Base-by-base conservation (phyloP, 2,797 vertebrate species). In the Fringilla coelebs region DNA sequence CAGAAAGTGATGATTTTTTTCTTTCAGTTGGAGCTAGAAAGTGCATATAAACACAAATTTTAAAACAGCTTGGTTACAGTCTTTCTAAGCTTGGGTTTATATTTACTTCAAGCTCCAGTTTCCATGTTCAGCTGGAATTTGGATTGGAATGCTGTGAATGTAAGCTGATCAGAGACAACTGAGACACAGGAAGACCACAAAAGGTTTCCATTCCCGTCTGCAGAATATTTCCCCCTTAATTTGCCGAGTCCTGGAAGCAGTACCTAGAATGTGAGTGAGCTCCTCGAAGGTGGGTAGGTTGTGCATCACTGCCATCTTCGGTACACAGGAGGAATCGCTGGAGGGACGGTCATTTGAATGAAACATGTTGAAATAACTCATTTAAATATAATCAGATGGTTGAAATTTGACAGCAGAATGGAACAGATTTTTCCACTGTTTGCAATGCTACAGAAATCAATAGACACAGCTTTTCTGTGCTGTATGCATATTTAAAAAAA, bases 331-430 rank as follows among this genome's bases (percentile, higher is more conserved):
- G 68, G 96, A 96, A 98, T 96, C 80, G 89, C 95, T 89, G 66
- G 70, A 29, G 40, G 15, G 80, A 84, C 93, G 95, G 96, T 96
- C 97, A 95, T 85, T 96, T 89, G 77, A 89, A 95, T 41, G 90
- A 94, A 97, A 95, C 86, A 88, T 97, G 93, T 89, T 96, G 96
- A 92, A 97, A 96, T 40, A 89, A 90, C 97, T 97, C 92, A 96
- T 97, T 98, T 98, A 97, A 98, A 97, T 97, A 97, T 97, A 97
- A 98, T 98, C 98, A 98, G 97, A 98, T 98, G 97, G 97, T 97
- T 97, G 94, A 92, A 97, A 94, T 96, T 95, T 96, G 97, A 98
- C 97, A 98, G 97, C 97, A 97, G 97, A 96, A 93, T 96, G 96
- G 94, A 98, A 98, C 97, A 98, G 97, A 98, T 97, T 98, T 98